Evolutionary conservation across 2,888 invertebrate genomes (phyloP), one percentile per base, ranked within the genome.

Genomic region (Pheosia tremula): DNA sequence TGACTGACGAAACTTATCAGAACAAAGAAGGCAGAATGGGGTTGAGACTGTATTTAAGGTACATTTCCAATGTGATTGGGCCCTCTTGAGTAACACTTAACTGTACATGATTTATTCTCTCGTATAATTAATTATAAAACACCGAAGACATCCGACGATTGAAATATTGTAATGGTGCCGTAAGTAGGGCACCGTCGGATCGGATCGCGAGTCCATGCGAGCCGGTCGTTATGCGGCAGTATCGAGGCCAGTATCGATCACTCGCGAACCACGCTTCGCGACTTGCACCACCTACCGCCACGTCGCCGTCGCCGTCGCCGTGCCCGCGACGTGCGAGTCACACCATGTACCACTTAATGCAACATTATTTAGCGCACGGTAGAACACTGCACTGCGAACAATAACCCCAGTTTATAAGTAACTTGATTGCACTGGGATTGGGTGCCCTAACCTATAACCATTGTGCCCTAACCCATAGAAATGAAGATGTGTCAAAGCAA

Each of bases 221-320:
- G 62, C 60, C 60, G 58, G 58, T 59, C 69, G 57, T 41, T 58
- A 64, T 68, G 68, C 71, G 66, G 66, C 63, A 38, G 65, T 61
- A 50, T 43, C 67, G 64, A 58, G 59, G 62, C 57, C 59, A 50
- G 56, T 67, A 72, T 74, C 65, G 75, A 69, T 65, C 72, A 63
- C 61, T 55, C 54, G 54, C 38, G 39, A 54, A n/a, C 54, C 41
- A 53, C 52, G 24, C 10, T 43, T 45, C 55, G 58, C 55, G 56
- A 56, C 62, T 50, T 57, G 60, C 63, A 63, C 64, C 62, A 60
- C 68, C 62, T 61, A 55, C 60, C 50, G 56, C 41, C 59, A 55
- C 41, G 37, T 36, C 59, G 45, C 56, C 43, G 41, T 41, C 41
- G 8, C 8, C 3, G 10, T 10, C 47, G 47, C 1, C 11, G 4